These are phyloP conservation scores for Phyllostomus discolor DNA, from an alignment of 2,113 vertebrate genomes.

Conservation along the genomic window DNA sequence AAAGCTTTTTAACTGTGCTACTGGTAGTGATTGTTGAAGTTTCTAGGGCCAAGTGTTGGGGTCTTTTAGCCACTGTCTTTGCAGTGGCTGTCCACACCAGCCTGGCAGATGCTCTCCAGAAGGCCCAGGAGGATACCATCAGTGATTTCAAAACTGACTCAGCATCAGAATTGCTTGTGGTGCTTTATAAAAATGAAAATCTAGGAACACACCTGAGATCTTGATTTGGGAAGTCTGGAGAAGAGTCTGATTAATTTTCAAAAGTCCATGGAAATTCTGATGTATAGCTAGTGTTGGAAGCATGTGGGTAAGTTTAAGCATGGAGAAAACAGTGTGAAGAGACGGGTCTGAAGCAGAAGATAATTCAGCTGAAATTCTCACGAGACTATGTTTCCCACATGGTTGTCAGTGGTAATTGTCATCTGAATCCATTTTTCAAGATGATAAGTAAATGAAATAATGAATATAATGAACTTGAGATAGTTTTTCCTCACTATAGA, in stretches of 20 bases:
- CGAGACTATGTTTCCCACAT: neutral
- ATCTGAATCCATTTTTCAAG: neutral
- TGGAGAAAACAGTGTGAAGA: neutral
- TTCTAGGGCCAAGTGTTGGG: neutral
- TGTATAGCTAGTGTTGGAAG: neutral
- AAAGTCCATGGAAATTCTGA: neutral
- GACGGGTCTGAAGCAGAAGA: neutral
- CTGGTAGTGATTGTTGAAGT: neutral
- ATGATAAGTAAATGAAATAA: neutral
- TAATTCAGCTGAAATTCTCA: neutral
- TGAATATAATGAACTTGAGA: neutral
- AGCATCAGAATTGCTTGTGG: neutral
- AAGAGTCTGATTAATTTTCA: neutral
- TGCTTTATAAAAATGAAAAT: neutral
- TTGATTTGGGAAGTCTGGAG: neutral
- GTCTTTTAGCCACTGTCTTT: neutral
- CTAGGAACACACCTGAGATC: neutral
- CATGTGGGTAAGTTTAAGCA: neutral
- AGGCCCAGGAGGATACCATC: neutral
- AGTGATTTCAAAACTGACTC: neutral
- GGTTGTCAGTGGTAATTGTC: neutral
- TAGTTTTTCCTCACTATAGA: neutral
- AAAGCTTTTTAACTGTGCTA: neutral
- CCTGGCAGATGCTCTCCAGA: neutral
- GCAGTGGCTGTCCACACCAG: neutral